Evolutionary conservation across 2,888 invertebrate genomes (phyloP).

Genomic region (Caenorhabditis doughertyi): DNA sequence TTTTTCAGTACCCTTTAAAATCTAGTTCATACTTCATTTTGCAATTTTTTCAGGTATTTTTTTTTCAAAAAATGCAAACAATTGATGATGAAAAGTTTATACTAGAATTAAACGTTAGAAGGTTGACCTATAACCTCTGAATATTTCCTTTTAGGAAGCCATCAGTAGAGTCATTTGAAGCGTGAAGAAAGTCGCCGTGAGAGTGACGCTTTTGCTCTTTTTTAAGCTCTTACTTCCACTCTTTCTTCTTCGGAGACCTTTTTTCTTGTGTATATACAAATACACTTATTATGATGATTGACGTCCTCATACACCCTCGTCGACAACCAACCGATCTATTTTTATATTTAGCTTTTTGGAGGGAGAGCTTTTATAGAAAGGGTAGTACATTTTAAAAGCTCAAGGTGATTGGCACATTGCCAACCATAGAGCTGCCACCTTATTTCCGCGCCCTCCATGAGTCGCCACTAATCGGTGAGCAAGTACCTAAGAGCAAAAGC

Average conservation of each 20-base stretch:
- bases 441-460: slow-evolving; percentile 34
- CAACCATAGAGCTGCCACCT: slow-evolving; percentile 31
- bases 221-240: background rate
- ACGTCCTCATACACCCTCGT: background rate
- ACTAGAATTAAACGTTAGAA: background rate
- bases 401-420: slow-evolving; percentile 54
- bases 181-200: slow-evolving; percentile 51
- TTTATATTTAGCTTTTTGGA: slow-evolving; percentile 13
- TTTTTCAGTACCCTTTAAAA: too few relatives aligned
- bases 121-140: slow-evolving; percentile 29
- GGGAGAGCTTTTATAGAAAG: background rate
- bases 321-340: slow-evolving; percentile 31
- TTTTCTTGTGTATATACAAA: slow-evolving; percentile 11
- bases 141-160: slow-evolving; percentile 9
- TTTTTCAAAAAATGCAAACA: background rate
- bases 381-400: too few relatives aligned
- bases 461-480: slow-evolving; percentile 47
- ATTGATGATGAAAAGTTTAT: too few relatives aligned
- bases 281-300: slow-evolving; percentile 45
- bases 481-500: slow-evolving; percentile 20
- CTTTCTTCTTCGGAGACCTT: background rate
- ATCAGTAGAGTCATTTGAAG: slow-evolving; percentile 19
- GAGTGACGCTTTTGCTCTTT: slow-evolving; percentile 19
- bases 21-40: too few relatives aligned
- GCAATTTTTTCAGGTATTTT: too few relatives aligned